Base-by-base conservation (phyloP, 2,888 invertebrate species). In the Emmelina monodactyla region DNA sequence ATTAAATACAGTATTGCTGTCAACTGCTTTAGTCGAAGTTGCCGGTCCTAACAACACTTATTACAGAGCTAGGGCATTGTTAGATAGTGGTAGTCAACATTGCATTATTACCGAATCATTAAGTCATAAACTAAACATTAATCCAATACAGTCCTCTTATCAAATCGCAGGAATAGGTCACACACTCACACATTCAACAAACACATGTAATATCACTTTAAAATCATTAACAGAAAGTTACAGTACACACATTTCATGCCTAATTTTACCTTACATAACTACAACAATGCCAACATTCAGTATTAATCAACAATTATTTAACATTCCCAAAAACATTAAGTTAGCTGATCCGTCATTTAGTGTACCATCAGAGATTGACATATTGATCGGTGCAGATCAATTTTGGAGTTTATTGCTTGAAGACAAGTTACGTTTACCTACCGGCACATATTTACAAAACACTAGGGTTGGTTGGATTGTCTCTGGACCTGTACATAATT, bases 141-240 rank as follows among this genome's bases (percentile, higher is more conserved):
- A 30, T 31, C 11, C 34, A 16, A 29, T 39, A 43, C 43, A 43
- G 40, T 41, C 39, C 41, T 37, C 38, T 37, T 28, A 35, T n/a
- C 32, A 38, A 32, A 40, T 43, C 13, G 9, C 16, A 16, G 40
- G 41, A 10, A 31, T 43, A 16, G 40, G 40, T 13, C 19, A 39
- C 15, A 30, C 35, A 16, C 15, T 44, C 16, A 33, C 34, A 15
- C 33, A 38, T 28, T 37, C 32, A 16, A 32, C 34, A 11, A 12
- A 29, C 12, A 11, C 29, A 14, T 29, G 29, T 14, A 14, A 29
- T 14, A 31, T 42, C 40, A 33, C 12, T 7, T 29, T 29, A 14
- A 12, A 14, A 13, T 29, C 29, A 14, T 10, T 16, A 3, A 25
- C 16, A 5, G 14, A 14, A 16, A 12, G 13, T 10, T 33, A 33